Base-by-base conservation (phyloP, 2,888 invertebrate genomes). In the Meteorus cinctellus region DNA sequence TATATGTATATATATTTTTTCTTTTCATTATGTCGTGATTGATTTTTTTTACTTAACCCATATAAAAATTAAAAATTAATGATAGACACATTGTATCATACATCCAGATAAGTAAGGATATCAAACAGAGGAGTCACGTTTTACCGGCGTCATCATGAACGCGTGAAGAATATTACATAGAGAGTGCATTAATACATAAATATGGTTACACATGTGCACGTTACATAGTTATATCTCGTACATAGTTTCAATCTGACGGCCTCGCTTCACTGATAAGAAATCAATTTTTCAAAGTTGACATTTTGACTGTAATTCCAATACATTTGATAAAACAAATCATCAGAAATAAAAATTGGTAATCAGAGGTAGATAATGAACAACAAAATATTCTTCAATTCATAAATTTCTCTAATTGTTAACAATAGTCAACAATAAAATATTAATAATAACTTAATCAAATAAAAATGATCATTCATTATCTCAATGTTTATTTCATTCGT, bases 61-160 rank as follows among this genome's bases (percentile, higher is more conserved):
- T 41, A 1, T 41, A 41, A 41, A 41, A 41, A 41, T 41, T 41
- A 41, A 41, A 41, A 41, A 55, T 19, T 55, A 55, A 10, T 19
- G n/a, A 24, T 0, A 19, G 19, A 19, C 19, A 2, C 8, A 55
- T 19, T 19, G 8, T n/a, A 55, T 55, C 24, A 55, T 19, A 55
- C 55, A 55, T 55, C 6, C n/a, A 55, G 4, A 55, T 8, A 2
- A 55, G 36, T 36, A 8, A n/a, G 65, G 19, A 65, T 65, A 34
- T 12, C 12, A 16, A 19, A 41, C 5, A 31, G 34, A 65, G n/a
- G 10, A 62, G 48, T 76, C 72, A 72, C 76, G 76, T 72, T 68
- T 76, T 51, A 72, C 63, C 45, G 72, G 68, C 72, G 76, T 76
- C 68, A 72, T 36, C 3, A 19, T 19, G 29, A n/a, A 19, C 76